Evolutionary conservation across 1,140 invertebrate genomes (phyloP).

Genomic region (Cotesia glomerata): DNA sequence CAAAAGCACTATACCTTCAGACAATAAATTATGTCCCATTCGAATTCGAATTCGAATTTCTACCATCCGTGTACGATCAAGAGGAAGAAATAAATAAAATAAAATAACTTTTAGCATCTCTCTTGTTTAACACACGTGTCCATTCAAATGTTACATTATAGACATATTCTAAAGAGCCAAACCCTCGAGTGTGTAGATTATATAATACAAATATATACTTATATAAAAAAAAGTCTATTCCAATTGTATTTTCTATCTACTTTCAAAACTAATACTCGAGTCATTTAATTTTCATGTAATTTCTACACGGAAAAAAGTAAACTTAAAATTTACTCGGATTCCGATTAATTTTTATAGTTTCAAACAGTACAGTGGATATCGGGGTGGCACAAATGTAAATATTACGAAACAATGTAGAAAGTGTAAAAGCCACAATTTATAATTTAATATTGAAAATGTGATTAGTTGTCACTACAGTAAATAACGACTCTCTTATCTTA

Average conservation of each 20-base stretch:
- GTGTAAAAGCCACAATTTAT: too few relatives aligned
- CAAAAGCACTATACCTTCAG: neutral
- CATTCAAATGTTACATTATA: neutral
- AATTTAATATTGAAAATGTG: too few relatives aligned
- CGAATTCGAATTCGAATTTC: slow-evolving; percentile 7
- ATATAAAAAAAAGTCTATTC: neutral
- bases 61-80: neutral
- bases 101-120: slow-evolving; percentile 2
- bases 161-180: neutral
- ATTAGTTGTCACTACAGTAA: too few relatives aligned
- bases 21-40: slow-evolving; percentile 15
- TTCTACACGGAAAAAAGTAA: too few relatives aligned
- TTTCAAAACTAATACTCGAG: too few relatives aligned
- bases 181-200: neutral
- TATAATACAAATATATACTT: neutral
- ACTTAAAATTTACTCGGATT: too few relatives aligned
- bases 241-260: neutral
- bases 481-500: too few relatives aligned
- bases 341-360: too few relatives aligned
- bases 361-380: too few relatives aligned
- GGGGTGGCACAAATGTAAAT: too few relatives aligned
- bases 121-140: neutral
- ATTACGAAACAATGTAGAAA: too few relatives aligned
- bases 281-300: too few relatives aligned
- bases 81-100: neutral